phyloP scores from a whole-genome alignment of 2,113 vertebrate species.

The Oxygymnocypris stewartii region DNA sequence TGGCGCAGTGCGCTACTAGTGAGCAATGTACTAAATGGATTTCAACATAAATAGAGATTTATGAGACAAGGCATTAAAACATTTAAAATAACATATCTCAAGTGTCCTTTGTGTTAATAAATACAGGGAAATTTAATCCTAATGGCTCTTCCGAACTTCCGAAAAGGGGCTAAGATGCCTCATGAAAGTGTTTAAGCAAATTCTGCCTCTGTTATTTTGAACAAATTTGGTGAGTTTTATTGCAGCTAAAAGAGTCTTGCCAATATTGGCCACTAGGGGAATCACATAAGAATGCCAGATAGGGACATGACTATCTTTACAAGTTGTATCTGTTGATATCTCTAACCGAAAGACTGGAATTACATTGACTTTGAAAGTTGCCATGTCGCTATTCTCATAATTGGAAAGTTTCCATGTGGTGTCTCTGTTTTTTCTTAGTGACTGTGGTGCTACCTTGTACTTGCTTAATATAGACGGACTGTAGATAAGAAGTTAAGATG shows the following conservation, averaged over 20 bases:
- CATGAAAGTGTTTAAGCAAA: slow-evolving; percentile 17
- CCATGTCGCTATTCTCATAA: not conserved
- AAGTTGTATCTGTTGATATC: not conserved
- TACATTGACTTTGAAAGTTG: not conserved
- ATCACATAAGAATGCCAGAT: not conserved
- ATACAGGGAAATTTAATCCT: slow-evolving; percentile 11
- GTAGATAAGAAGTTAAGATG: too few relatives aligned
- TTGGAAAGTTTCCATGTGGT: not conserved
- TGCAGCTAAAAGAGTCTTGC: not conserved
- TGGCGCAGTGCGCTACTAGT: slow-evolving; percentile 52
- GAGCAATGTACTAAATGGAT: slow-evolving; percentile 72
- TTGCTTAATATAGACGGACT: not conserved
- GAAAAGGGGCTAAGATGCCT: slow-evolving; percentile 28
- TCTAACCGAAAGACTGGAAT: not conserved
- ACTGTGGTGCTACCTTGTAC: not conserved
- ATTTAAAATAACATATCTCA: slow-evolving; percentile 58
- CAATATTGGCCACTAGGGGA: not conserved
- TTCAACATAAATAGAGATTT: slow-evolving; percentile 71
- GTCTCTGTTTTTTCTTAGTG: too few relatives aligned
- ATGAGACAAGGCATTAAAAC: slow-evolving; percentile 58
- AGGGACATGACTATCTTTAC: not conserved
- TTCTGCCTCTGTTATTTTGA: not conserved
- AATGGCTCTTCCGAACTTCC: not conserved
- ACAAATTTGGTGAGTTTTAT: not conserved
- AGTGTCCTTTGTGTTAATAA: slow-evolving; percentile 51